A percentile compares a stretch with the other conserved stretches of the same genome.
Evolutionary conservation across 2,888 invertebrate species (phyloP).

Genomic region (Spilosoma lubricipeda): DNA sequence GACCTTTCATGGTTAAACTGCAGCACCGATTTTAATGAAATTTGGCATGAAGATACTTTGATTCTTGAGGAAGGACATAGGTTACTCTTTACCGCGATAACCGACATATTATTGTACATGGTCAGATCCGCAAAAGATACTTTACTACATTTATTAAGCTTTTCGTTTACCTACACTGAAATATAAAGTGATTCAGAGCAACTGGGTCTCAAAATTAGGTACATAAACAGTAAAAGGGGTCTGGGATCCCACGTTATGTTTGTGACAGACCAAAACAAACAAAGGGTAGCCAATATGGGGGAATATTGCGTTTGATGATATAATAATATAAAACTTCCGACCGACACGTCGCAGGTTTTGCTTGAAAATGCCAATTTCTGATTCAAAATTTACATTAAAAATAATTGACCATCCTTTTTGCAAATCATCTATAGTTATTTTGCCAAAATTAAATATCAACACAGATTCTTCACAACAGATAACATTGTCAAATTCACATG

Average conservation of each 20-base stretch:
- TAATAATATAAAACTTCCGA: not conserved
- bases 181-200: no score
- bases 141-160: no score
- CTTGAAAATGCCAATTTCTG: not conserved
- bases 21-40: no score
- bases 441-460: not conserved
- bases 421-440: not conserved
- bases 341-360: not conserved
- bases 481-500: not conserved
- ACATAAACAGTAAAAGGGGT: not conserved
- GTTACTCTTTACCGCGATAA: no score
- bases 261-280: not conserved
- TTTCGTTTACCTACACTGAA: no score
- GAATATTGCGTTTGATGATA: not conserved
- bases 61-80: no score
- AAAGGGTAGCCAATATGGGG: not conserved
- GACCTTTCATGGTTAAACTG: no score
- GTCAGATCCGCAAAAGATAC: no score
- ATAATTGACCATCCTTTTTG: not conserved
- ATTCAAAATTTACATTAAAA: not conserved
- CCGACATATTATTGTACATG: no score
- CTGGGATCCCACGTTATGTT: not conserved
- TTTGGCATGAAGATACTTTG: no score
- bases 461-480: not conserved
- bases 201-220: not conserved